A percentile compares a stretch with the other conserved stretches of the same genome.
phyloP scores from a whole-genome alignment of 2,888 invertebrate genomes.

The Pseudococcus viburni region DNA sequence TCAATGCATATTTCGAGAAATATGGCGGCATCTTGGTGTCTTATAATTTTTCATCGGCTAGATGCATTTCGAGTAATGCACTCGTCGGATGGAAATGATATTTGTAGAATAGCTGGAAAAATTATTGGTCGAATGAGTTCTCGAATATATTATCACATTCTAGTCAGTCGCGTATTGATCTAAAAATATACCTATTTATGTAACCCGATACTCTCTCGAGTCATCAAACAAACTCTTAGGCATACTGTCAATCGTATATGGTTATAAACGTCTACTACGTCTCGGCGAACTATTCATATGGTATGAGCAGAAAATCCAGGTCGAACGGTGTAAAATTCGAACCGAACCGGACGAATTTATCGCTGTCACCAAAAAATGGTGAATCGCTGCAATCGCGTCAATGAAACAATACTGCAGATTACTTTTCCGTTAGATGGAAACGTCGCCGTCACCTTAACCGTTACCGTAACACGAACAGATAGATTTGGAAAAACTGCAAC shows the following conservation, averaged over 20 bases:
- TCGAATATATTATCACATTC: not conserved
- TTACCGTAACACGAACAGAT: not conserved
- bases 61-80: not conserved
- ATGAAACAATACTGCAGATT: not conserved
- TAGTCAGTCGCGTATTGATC: not conserved
- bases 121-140: not conserved
- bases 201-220: not conserved
- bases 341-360: slow-evolving; percentile 18
- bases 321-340: slow-evolving; percentile 18
- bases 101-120: not conserved
- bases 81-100: not conserved
- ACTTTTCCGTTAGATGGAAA: not conserved
- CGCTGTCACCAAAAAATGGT: slow-evolving; percentile 1
- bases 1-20: slow-evolving; percentile 12
- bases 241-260: not conserved
- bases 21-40: not conserved
- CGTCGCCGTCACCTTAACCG: not conserved
- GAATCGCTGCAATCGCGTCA: slow-evolving; percentile 9
- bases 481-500: slow-evolving; percentile 13
- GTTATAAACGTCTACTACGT: not conserved
- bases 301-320: slow-evolving; percentile 1
- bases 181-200: not conserved
- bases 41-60: not conserved
- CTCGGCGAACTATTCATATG: not conserved
- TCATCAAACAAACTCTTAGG: not conserved